Evolutionary conservation across 2,113 vertebrate species (phyloP).

Genomic region (Glaucomys volans): DNA sequence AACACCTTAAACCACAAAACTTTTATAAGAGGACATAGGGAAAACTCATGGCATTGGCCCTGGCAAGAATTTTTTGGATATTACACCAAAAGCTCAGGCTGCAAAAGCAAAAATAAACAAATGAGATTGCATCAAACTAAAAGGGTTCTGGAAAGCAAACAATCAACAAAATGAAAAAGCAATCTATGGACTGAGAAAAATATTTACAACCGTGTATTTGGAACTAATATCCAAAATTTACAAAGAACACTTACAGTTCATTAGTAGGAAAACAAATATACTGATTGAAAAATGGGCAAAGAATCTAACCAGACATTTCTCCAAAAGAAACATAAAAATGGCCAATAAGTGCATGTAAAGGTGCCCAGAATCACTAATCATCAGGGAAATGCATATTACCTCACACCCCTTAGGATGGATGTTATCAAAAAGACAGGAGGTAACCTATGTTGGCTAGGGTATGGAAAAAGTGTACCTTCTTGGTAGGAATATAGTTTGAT

Average conservation of each 20-base stretch:
- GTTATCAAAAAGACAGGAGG: neutral
- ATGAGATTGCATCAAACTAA: neutral
- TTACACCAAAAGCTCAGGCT: neutral
- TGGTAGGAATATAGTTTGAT: neutral
- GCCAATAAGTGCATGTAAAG: neutral
- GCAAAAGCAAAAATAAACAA: neutral
- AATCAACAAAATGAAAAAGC: neutral
- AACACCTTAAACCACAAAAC: neutral
- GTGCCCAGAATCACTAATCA: neutral
- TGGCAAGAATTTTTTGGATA: neutral
- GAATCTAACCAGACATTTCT: neutral
- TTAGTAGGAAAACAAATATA: neutral
- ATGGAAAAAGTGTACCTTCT: neutral
- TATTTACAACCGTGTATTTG: neutral
- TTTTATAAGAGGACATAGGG: neutral
- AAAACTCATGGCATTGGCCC: neutral
- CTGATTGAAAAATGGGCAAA: neutral
- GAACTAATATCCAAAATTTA: neutral
- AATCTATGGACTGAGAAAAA: neutral
- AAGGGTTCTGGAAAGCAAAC: neutral
- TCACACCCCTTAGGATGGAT: neutral
- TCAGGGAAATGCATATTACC: neutral
- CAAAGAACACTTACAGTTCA: neutral
- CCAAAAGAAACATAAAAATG: neutral
- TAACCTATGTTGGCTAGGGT: neutral